A percentile compares a stretch with the other conserved stretches of the same genome.
Conservation (phyloP, 2,888 invertebrate genomes). For the Sialis lutaria region DNA sequence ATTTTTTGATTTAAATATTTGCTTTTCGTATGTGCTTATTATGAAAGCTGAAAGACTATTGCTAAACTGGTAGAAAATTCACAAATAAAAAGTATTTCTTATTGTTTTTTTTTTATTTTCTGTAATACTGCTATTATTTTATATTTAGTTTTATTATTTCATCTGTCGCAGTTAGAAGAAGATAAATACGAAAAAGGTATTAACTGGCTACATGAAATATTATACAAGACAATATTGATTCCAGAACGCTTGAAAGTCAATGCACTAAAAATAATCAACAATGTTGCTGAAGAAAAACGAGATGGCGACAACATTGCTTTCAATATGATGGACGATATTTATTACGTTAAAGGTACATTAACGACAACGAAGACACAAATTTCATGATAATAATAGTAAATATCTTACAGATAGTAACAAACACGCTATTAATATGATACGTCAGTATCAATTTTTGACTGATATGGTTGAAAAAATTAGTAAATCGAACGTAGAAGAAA, state of each 20-base stretch:
- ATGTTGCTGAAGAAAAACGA: conserved; percentile 57
- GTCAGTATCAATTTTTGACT: conserved; percentile 61
- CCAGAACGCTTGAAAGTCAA: conserved; percentile 59
- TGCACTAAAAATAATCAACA: conserved; percentile 65
- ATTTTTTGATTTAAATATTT: too few relatives aligned
- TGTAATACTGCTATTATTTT: too few relatives aligned
- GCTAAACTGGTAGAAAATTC: too few relatives aligned
- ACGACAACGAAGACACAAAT: too few relatives aligned
- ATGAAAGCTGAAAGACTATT: too few relatives aligned
- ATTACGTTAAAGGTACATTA: conserved; percentile 34
- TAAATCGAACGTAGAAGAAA: conserved; percentile 28
- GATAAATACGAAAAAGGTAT: conserved; percentile 58
- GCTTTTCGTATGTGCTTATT: too few relatives aligned
- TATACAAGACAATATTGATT: conserved; percentile 53
- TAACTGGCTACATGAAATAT: conserved; percentile 56
- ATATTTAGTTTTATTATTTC: too few relatives aligned
- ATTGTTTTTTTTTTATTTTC: too few relatives aligned
- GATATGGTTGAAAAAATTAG: conserved; percentile 40
- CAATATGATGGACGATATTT: conserved; percentile 38
- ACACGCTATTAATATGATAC: conserved; percentile 48
- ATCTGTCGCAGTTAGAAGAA: conserved; percentile 43
- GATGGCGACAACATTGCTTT: conserved; percentile 51
- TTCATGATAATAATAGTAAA: not conserved
- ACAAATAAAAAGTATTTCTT: too few relatives aligned
- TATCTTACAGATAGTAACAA: conserved; percentile 46